Base-by-base conservation (phyloP, 1,140 invertebrate genomes). In the Pentalonia nigronervosa region DNA sequence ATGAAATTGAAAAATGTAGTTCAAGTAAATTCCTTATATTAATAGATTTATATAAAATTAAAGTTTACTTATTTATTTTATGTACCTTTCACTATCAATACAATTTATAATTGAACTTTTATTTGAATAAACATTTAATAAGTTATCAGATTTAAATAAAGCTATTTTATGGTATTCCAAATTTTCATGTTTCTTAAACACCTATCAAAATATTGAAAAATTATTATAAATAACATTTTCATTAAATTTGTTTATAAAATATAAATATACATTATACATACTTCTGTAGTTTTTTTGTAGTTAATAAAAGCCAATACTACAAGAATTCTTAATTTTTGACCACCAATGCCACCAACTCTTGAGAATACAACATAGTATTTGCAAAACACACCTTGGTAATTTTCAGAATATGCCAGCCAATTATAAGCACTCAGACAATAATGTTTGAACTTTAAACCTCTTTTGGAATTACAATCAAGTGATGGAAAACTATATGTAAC, bases 301-400 rank as follows among this genome's bases (percentile, higher is more conserved):
- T 87, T 87, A n/a, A 3, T 87, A 48, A 87, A 87, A 87, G 88
- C 34, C 21, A 36, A 36, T 53, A 90, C 2, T 53, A 90, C 88
- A 36, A 90, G 50, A 21, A 34, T 30, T 30, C 88, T 34, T 90
- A 60, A 56, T 45, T 90, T 90, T 90, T 90, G 88, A 60, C 21
- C 8, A 41, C 88, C n/a, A 89, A 53, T 48, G 3, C 48, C 88
- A 60, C 88, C 88, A 60, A 9, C 6, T 90, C 7, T 90, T 23
- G 88, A 56, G 7, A 90, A 90, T 14, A 90, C 88, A 36, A 90
- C 88, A 60, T 53, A 90, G 53, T 41, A 60, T 90, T 90, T 60
- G 53, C 88, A 90, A 90, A 90, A 90, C 36, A 50, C 88, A 90
- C 88, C 88, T 90, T 90, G 48, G 34, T 25, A 90, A 2, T 90